These are phyloP conservation scores for Aphidius colemani DNA, from an alignment of 2,888 invertebrate species.

Conservation along the genomic window DNA sequence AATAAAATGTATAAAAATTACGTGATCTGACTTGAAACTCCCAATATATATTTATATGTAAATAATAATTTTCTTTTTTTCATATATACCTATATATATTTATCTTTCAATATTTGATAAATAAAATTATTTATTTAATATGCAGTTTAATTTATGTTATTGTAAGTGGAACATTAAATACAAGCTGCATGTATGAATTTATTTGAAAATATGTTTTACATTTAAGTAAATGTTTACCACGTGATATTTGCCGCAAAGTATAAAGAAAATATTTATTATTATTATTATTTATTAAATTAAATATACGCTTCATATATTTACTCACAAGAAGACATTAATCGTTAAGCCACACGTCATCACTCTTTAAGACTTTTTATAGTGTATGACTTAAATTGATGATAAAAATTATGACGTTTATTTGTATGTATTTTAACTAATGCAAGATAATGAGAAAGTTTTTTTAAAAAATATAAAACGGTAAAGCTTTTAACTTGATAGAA, in stretches of 20 bases:
- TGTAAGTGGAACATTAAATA: too few relatives aligned
- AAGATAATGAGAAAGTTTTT: too few relatives aligned
- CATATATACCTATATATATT: too few relatives aligned
- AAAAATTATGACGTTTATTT: conserved; percentile 15
- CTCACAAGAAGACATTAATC: conserved; percentile 25
- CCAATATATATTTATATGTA: too few relatives aligned
- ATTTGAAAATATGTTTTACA: background rate
- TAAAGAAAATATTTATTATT: background rate
- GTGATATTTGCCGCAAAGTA: background rate
- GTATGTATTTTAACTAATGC: background rate
- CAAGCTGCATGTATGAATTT: background rate
- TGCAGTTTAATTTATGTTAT: background rate
- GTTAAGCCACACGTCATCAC: conserved; percentile 25
- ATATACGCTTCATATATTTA: conserved; percentile 23
- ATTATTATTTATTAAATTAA: conserved; percentile 18
- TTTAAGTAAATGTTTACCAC: background rate
- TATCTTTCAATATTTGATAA: too few relatives aligned
- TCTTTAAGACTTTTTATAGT: conserved; percentile 5
- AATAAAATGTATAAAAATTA: too few relatives aligned
- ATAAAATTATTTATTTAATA: too few relatives aligned
- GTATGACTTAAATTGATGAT: conserved; percentile 15
- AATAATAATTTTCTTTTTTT: too few relatives aligned
- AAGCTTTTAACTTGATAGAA: too few relatives aligned
- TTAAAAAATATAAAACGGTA: too few relatives aligned
- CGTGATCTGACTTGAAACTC: too few relatives aligned